A percentile compares a stretch with the other conserved stretches of the same genome.
Evolutionary conservation across 1,140 invertebrate species (phyloP).

Genomic region (Tetramorium alpestre): DNA sequence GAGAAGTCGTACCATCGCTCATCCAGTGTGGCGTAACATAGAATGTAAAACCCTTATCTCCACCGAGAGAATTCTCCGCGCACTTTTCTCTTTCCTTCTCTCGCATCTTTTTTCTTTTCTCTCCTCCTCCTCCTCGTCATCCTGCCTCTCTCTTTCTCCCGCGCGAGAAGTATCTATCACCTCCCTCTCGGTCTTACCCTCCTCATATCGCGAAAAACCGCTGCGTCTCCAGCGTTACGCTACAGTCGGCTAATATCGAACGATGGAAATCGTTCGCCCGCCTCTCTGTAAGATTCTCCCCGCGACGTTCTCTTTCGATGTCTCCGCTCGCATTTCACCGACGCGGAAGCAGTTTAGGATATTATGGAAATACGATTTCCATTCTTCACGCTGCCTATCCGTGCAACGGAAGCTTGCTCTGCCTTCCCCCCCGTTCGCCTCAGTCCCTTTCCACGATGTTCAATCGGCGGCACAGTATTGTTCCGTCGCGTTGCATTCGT

Average conservation of each 20-base stretch:
- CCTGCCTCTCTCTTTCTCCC: neutral
- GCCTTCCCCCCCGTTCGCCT: neutral
- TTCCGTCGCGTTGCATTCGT: neutral
- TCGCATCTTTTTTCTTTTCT: neutral
- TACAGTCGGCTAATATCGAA: constrained; percentile 65
- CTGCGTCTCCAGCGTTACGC: constrained; percentile 49
- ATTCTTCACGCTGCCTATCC: constrained; percentile 45
- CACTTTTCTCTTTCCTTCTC: constrained; percentile 39
- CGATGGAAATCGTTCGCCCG: constrained; percentile 36
- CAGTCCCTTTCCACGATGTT: neutral
- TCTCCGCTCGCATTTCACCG: constrained; percentile 41
- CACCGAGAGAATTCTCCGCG: constrained; percentile 46
- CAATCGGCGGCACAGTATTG: neutral
- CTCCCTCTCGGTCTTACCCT: constrained; percentile 15
- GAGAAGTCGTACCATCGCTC: constrained; percentile 73
- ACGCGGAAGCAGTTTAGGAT: constrained; percentile 57
- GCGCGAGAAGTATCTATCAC: constrained; percentile 37
- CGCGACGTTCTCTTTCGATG: constrained; percentile 25
- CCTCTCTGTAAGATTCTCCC: neutral
- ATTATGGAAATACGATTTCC: constrained; percentile 60
- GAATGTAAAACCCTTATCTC: constrained; percentile 71
- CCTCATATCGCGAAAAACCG: constrained; percentile 47
- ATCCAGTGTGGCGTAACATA: constrained; percentile 63
- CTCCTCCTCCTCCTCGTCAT: neutral
- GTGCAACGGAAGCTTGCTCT: constrained; percentile 25